A percentile compares a stretch with the other conserved stretches of the same genome.
Conservation (phyloP, 2,888 invertebrate species). For the Polyommatus iphigenia region DNA sequence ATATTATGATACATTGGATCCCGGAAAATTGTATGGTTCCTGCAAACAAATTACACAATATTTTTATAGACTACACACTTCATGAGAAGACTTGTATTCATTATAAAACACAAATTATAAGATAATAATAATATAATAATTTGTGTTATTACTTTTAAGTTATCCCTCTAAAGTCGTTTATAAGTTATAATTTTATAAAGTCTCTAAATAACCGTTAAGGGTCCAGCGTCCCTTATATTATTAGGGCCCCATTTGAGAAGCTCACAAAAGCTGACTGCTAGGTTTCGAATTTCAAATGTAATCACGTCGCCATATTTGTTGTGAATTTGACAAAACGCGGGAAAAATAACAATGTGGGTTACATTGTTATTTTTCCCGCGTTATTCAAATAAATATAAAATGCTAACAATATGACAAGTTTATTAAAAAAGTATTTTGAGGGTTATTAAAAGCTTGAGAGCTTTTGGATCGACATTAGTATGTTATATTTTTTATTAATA, state of each 20-base stretch:
- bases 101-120: no score
- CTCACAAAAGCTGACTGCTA: not conserved
- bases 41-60: no score
- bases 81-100: no score
- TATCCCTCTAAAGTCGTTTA: no score
- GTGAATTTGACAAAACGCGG: not conserved
- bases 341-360: not conserved
- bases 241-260: not conserved
- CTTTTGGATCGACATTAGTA: not conserved
- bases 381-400: not conserved
- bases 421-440: not conserved
- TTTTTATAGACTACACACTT: no score
- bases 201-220: not conserved
- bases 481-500: not conserved
- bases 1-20: no score
- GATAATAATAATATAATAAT: no score
- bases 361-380: no score
- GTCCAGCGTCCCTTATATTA: not conserved
- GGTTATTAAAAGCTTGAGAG: no score
- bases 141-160: no score
- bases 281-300: conserved; percentile 5
- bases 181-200: no score
- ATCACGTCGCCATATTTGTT: conserved; percentile 17
- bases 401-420: not conserved
- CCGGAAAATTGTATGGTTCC: no score